Conservation (phyloP, 2,888 invertebrate species). For the Tiliacea aurago region DNA sequence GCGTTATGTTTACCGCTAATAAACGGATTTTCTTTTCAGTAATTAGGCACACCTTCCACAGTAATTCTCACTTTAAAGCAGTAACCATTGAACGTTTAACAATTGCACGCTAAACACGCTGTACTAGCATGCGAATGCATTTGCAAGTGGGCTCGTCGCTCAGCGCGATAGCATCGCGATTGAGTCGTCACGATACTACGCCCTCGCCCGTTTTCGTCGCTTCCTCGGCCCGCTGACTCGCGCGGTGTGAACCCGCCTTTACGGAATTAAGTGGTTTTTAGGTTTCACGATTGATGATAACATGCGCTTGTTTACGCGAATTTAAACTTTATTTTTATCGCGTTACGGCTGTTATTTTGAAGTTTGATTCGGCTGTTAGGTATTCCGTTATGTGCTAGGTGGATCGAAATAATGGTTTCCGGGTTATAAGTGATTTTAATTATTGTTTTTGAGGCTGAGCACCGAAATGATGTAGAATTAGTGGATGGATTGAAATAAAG, state of each 20-base stretch:
- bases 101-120: constrained; percentile 58
- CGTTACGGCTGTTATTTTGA: constrained; percentile 33
- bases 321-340: constrained; percentile 51
- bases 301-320: constrained; percentile 39
- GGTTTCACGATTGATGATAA: constrained; percentile 59
- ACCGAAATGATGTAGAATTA: neutral
- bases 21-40: neutral
- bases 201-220: constrained; percentile 61
- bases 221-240: constrained; percentile 51
- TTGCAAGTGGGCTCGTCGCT: constrained; percentile 60
- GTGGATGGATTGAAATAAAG: constrained; percentile 1
- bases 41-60: constrained; percentile 4
- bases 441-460: constrained; percentile 41
- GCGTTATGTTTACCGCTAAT: no score
- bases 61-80: constrained; percentile 23
- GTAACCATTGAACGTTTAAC: constrained; percentile 43
- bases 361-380: constrained; percentile 17
- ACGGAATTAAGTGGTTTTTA: constrained; percentile 67
- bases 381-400: constrained; percentile 38
- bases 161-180: constrained; percentile 69
- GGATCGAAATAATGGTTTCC: constrained; percentile 55
- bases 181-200: constrained; percentile 68
- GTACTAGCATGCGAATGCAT: constrained; percentile 54
- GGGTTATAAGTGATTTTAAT: constrained; percentile 58
- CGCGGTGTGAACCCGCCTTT: constrained; percentile 66